Conservation (phyloP, 2,113 vertebrate species). For the Chaenogobius annularis region DNA sequence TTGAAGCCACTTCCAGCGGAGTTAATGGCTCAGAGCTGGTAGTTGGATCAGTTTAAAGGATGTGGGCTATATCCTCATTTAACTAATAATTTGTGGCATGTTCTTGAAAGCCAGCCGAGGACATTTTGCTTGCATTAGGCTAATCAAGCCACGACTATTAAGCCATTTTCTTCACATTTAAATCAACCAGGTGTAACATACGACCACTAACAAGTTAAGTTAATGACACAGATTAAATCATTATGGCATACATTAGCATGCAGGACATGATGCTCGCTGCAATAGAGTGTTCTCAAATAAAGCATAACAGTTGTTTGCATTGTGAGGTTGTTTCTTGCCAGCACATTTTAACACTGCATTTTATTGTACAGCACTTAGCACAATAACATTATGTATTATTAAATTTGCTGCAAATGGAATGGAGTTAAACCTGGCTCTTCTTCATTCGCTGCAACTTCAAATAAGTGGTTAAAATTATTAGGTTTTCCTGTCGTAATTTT, state of each 20-base stretch:
- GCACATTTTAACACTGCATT: too few relatives aligned
- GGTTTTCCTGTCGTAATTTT: too few relatives aligned
- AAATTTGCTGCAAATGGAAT: too few relatives aligned
- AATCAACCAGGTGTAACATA: background rate
- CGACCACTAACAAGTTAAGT: background rate
- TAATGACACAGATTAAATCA: background rate
- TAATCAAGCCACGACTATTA: background rate
- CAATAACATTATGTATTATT: too few relatives aligned
- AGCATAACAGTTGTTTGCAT: background rate
- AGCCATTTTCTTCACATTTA: background rate
- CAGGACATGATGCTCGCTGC: background rate
- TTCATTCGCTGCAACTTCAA: too few relatives aligned
- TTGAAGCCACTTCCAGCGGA: constrained; percentile 12
- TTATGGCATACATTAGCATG: background rate
- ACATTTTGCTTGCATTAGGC: constrained; percentile 26
- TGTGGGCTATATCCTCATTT: constrained; percentile 35
- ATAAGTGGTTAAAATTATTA: too few relatives aligned
- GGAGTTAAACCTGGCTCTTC: too few relatives aligned
- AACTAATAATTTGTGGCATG: constrained; percentile 52
- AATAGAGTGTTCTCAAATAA: background rate
- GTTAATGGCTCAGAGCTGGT: constrained; percentile 36
- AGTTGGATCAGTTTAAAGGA: constrained; percentile 38
- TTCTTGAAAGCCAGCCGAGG: constrained; percentile 43
- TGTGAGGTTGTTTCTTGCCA: background rate
- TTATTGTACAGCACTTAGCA: too few relatives aligned